Evolutionary conservation across 2,888 invertebrate species (phyloP).

Genomic region (Chydorus sphaericus): DNA sequence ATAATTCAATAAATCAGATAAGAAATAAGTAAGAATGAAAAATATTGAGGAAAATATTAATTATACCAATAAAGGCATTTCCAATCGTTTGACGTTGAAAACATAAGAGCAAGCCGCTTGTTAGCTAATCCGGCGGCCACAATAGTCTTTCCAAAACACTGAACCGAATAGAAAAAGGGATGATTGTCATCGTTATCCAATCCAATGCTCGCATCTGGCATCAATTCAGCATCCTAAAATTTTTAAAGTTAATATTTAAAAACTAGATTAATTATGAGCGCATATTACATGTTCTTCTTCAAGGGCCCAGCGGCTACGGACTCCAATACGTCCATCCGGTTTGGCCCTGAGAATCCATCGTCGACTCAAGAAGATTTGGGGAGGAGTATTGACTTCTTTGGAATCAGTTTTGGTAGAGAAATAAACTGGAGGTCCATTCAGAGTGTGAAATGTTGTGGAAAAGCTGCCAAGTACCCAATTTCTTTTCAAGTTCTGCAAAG

Average conservation of each 20-base stretch:
- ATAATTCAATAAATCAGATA: neutral
- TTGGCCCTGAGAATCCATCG: neutral
- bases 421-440: neutral
- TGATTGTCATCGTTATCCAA: neutral
- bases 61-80: neutral
- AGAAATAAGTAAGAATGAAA: neutral
- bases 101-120: neutral
- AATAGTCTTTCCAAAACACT: neutral
- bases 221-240: neutral
- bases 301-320: neutral
- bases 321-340: neutral
- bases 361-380: neutral
- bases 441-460: neutral
- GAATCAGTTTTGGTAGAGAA: too few species aligned
- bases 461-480: neutral
- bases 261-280: neutral
- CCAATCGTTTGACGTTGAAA: neutral
- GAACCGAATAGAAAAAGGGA: neutral
- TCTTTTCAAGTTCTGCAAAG: neutral
- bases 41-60: neutral
- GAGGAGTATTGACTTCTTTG: neutral
- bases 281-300: neutral
- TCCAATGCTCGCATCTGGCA: neutral
- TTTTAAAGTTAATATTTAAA: neutral
- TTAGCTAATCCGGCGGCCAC: neutral